Evolutionary conservation across 2,113 vertebrate genomes (phyloP), one percentile per base, ranked within the genome.

Genomic region (Sylvia atricapilla): DNA sequence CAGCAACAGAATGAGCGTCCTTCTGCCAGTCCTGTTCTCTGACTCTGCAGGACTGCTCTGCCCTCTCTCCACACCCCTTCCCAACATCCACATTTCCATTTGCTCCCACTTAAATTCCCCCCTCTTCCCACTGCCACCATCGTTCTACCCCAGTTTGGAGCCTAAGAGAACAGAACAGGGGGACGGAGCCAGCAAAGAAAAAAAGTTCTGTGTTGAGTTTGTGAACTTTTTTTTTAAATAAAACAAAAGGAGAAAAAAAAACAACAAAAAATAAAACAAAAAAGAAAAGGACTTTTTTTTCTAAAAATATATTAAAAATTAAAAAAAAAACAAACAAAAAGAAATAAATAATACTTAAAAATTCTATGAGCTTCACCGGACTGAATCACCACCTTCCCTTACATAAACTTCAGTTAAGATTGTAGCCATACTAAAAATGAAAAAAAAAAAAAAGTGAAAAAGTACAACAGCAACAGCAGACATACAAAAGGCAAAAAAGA

Each of bases 381-480:
- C 98, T 99, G 98, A 98, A 98, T 98, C 98, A 98, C 98, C 98
- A 98, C 94, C 98, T 98, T 98, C 98, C 98, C 98, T 98, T 98
- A 97, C 97, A 97, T 97, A 98, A 96, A 98, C 98, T 98, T 98
- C 97, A 98, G 98, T 98, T 98, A 98, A 98, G 98, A 99, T 99
- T 99, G 99, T 99, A 99, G 98, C 98, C 98, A 98, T 98, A 98
- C 98, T 98, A 98, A 98, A 95, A 94, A 84, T 1, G 15, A 87
- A 93, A 87, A 85, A 87, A 55, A 87, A 52, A 52, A 97, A 67
- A 96, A 39, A 30, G 9, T 53, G 89, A 90, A 94, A 87, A 85
- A 69, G 20, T 83, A 30, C 90, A 68, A 43, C 89, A 83, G 63
- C 72, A 63, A 30, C 82, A 84, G 83, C 75, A 87, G 91, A 58